Percentiles rank a stretch among this genome's conserved stretches.
These are phyloP conservation scores for Gandaritis pyraliata DNA, from an alignment of 2,888 invertebrate genomes.

Conservation along the genomic window DNA sequence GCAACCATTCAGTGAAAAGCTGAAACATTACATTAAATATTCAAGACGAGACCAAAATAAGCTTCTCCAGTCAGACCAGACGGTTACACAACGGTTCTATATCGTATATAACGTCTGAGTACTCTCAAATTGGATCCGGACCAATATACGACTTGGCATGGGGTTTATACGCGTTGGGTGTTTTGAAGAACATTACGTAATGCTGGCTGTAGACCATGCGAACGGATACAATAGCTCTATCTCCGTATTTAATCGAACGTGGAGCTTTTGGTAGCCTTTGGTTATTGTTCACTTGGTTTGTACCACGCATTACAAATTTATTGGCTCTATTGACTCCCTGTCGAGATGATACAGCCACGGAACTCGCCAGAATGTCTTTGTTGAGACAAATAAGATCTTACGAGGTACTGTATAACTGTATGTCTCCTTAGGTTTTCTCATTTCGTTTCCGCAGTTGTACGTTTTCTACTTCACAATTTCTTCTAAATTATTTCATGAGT, in stretches of 20 bases:
- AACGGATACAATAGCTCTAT: not conserved
- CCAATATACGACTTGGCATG: conserved; percentile 33
- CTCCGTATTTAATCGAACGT: no score
- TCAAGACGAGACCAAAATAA: conserved; percentile 31
- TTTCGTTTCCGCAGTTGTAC: not conserved
- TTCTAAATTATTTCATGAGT: conserved; percentile 5
- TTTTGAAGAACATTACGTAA: conserved; percentile 11
- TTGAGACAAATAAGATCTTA: not conserved
- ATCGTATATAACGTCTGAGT: conserved; percentile 13
- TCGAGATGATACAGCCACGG: conserved; percentile 5
- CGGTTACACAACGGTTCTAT: conserved; percentile 25
- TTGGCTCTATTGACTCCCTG: conserved; percentile 19
- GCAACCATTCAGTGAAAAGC: conserved; percentile 3
- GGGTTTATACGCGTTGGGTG: conserved; percentile 14
- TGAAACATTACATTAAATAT: conserved; percentile 21
- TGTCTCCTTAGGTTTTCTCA: not conserved
- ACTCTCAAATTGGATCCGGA: conserved; percentile 24
- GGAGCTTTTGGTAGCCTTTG: no score
- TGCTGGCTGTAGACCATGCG: conserved; percentile 1
- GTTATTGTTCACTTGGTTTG: not conserved
- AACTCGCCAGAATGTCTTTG: conserved; percentile 5
- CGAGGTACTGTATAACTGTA: not conserved
- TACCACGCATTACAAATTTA: conserved; percentile 15
- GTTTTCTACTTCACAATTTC: not conserved
- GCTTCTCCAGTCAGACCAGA: conserved; percentile 14